Conservation (phyloP, 2,888 invertebrate species). For the Stenodera caucasica region DNA sequence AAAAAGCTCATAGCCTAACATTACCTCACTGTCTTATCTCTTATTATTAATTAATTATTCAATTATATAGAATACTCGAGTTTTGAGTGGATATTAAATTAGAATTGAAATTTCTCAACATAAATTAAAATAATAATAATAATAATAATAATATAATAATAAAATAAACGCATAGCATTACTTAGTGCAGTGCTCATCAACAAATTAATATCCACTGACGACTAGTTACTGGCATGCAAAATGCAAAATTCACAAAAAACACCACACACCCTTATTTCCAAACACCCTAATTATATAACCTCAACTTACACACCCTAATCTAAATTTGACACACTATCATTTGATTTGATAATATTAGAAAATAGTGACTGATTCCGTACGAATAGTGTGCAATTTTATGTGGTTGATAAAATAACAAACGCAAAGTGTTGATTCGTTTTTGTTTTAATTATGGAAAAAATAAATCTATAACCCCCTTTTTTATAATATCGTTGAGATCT, state of each 20-base stretch:
- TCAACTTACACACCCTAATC: constrained; percentile 43
- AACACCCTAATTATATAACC: constrained; percentile 31
- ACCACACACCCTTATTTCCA: constrained; percentile 37
- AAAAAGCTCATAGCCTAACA: constrained; percentile 46
- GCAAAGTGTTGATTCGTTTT: constrained; percentile 20
- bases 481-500: too few species aligned
- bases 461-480: too few species aligned
- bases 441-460: too few species aligned
- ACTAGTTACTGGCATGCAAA: constrained; percentile 53
- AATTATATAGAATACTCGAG: too few species aligned
- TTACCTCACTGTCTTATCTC: constrained; percentile 25
- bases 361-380: too few species aligned
- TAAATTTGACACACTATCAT: too few species aligned
- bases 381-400: constrained; percentile 10
- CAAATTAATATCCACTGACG: constrained; percentile 56
- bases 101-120: too few species aligned
- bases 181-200: constrained; percentile 56
- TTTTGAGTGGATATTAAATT: constrained; percentile 50
- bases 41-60: constrained; percentile 24
- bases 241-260: constrained; percentile 49
- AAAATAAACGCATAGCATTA: constrained; percentile 39
- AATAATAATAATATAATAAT: too few species aligned
- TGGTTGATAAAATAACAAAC: constrained; percentile 16
- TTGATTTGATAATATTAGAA: too few species aligned
- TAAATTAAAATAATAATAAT: too few species aligned